Evolutionary conservation across 2,797 vertebrate species (phyloP).

Genomic region (Gila robusta): DNA sequence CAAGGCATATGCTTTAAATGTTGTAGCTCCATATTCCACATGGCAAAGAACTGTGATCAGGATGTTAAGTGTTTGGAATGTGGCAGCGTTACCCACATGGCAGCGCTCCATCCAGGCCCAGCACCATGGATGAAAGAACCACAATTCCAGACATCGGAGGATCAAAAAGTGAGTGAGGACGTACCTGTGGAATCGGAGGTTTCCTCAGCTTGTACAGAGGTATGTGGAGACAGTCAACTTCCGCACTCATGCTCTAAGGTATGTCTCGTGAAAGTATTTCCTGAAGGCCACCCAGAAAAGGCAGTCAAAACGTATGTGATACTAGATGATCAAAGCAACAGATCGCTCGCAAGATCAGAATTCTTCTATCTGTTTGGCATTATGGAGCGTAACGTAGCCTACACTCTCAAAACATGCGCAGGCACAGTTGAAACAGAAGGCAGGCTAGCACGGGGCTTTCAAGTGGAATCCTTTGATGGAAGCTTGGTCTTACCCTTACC

Average conservation of each 20-base stretch:
- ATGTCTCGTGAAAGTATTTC: conserved; percentile 30
- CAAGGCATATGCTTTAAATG: conserved; percentile 27
- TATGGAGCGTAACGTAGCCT: neutral
- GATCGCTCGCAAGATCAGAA: conserved; percentile 3
- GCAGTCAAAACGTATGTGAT: neutral
- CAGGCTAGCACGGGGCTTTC: neutral
- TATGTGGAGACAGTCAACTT: neutral
- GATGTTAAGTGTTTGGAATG: conserved; percentile 29
- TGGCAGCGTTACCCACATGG: neutral
- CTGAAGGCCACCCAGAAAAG: neutral
- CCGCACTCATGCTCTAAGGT: conserved; percentile 22
- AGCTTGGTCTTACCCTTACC: neutral
- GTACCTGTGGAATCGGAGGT: neutral
- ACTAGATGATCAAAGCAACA: conserved; percentile 33
- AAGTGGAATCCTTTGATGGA: neutral
- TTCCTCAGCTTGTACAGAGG: conserved; percentile 7
- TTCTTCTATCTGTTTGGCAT: conserved; percentile 17
- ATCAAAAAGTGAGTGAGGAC: neutral
- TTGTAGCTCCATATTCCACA: conserved; percentile 10
- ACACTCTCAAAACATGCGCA: conserved; percentile 31
- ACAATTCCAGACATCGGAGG: neutral
- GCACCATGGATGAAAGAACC: neutral
- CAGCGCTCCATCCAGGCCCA: conserved; percentile 41
- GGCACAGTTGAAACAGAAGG: neutral
- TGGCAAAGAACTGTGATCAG: conserved; percentile 13